phyloP scores from a whole-genome alignment of 2,113 vertebrate genomes.

The Salvelinus sp. region DNA sequence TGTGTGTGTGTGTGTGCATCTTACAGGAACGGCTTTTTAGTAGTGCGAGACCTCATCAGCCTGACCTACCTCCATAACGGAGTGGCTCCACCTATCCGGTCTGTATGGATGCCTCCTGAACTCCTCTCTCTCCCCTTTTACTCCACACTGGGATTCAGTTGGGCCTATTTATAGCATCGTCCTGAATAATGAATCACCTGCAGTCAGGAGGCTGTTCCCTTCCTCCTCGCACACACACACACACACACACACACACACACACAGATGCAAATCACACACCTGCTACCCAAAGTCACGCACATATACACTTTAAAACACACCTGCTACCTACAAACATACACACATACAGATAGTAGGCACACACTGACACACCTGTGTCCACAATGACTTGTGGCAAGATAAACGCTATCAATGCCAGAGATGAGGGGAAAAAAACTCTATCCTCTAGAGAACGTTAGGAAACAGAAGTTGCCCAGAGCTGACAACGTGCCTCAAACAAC shows the following conservation, averaged over 20 bases:
- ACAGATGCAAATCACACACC: slow-evolving; percentile 5
- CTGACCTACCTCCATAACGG: no score
- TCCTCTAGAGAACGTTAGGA: background rate
- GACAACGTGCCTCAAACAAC: no score
- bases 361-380: background rate
- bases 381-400: background rate
- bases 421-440: background rate
- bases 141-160: background rate
- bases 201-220: slow-evolving; percentile 23
- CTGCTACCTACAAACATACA: slow-evolving; percentile 21
- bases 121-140: background rate
- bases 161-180: slow-evolving; percentile 65
- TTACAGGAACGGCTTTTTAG: background rate
- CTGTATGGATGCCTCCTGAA: background rate
- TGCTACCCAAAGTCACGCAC: background rate
- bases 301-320: background rate
- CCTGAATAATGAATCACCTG: slow-evolving; percentile 74
- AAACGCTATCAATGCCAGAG: background rate
- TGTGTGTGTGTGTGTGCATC: slow-evolving; percentile 10
- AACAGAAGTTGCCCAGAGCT: background rate
- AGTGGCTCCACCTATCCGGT: no score
- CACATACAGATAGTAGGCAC: background rate
- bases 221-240: slow-evolving; percentile 10
- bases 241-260: slow-evolving; percentile 13
- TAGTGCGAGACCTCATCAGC: background rate